Conservation (phyloP, 2,797 vertebrate species). For the Bryconaethiops microstoma region DNA sequence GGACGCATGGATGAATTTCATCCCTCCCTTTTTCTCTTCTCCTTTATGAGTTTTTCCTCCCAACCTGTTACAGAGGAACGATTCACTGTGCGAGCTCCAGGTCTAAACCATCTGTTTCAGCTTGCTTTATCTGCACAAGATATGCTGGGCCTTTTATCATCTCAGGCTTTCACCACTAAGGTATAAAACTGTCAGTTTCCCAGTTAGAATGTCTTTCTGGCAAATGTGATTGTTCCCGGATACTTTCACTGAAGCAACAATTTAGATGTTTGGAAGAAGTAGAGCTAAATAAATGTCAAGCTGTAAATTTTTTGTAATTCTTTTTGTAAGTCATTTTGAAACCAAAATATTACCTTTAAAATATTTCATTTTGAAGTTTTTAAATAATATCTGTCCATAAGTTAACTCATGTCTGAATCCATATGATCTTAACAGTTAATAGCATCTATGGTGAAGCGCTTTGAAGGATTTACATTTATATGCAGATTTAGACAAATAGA, state of each 20-base stretch:
- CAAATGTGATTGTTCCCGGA: slow-evolving; percentile 9
- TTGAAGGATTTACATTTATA: neutral
- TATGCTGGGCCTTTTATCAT: slow-evolving; percentile 41
- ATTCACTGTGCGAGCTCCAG: slow-evolving; percentile 34
- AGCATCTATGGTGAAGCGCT: neutral
- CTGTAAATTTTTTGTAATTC: slow-evolving; percentile 3
- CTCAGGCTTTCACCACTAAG: slow-evolving; percentile 16
- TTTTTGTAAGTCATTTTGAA: too few species aligned
- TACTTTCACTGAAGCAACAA: neutral
- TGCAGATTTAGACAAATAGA: neutral
- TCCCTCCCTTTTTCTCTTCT: slow-evolving; percentile 61
- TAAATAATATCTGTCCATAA: neutral
- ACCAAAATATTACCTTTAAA: neutral
- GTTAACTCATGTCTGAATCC: neutral
- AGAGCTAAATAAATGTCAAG: slow-evolving; percentile 14
- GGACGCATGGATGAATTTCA: slow-evolving; percentile 61
- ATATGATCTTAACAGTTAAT: neutral
- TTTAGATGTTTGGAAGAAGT: neutral
- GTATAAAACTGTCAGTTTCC: slow-evolving; percentile 18
- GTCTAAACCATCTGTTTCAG: slow-evolving; percentile 49
- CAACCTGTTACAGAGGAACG: slow-evolving; percentile 42
- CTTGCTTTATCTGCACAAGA: slow-evolving; percentile 47
- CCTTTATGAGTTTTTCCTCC: slow-evolving; percentile 32
- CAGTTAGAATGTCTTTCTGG: slow-evolving; percentile 16
- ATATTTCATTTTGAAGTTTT: neutral